Percentiles rank a stretch among this genome's conserved stretches.
Conservation (phyloP, 2,113 vertebrate genomes). For the Tursiops truncatus region DNA sequence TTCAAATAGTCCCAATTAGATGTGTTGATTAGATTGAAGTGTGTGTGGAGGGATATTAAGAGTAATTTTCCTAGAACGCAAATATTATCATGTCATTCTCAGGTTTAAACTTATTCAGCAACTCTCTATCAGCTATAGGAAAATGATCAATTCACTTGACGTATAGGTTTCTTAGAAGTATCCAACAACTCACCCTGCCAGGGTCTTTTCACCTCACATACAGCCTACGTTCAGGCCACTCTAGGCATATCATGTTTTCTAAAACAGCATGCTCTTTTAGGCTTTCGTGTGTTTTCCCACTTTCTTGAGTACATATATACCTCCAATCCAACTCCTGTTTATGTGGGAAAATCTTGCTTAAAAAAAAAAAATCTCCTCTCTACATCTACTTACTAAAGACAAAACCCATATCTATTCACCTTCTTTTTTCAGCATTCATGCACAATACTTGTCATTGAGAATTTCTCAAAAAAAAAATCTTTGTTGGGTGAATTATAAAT, state of each 20-base stretch:
- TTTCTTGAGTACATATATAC: neutral
- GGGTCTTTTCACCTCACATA: accelerated
- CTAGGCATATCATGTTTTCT: neutral
- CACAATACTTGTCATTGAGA: neutral
- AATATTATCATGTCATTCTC: neutral
- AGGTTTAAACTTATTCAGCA: neutral
- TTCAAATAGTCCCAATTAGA: too few species aligned
- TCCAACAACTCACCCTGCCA: too few species aligned
- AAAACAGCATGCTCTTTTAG: neutral
- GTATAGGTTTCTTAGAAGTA: accelerated
- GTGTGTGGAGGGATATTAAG: neutral
- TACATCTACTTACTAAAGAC: neutral
- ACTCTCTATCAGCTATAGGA: neutral
- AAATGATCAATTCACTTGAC: neutral
- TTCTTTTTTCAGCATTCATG: neutral
- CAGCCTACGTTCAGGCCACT: neutral
- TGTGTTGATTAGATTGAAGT: neutral
- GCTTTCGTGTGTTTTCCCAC: neutral
- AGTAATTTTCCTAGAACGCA: neutral
- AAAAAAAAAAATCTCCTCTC: neutral
- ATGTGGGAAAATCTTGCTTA: neutral
- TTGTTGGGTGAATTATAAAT: neutral
- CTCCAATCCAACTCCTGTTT: neutral
- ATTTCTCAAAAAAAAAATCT: neutral
- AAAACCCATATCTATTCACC: neutral